A percentile compares a stretch with the other conserved stretches of the same genome.
Conservation (phyloP, 2,113 vertebrate genomes). For the Dasyurus viverrinus region DNA sequence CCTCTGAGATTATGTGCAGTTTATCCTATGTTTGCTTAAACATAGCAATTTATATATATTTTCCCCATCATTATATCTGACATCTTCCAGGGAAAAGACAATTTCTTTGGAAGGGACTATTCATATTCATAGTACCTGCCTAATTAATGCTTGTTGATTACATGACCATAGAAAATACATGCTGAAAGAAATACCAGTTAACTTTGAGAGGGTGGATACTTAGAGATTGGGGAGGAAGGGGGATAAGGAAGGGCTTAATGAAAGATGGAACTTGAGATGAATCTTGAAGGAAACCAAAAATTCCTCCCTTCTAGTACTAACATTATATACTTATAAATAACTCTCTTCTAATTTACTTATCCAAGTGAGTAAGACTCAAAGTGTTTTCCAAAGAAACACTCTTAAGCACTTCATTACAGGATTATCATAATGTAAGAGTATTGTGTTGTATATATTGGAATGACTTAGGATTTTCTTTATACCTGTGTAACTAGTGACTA, state of each 20-base stretch:
- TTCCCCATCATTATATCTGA: neutral
- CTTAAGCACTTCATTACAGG: too few species aligned
- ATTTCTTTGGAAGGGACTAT: neutral
- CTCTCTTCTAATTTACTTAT: conserved; percentile 11
- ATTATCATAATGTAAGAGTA: conserved; percentile 30
- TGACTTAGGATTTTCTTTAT: conserved; percentile 14
- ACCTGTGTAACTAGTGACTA: neutral
- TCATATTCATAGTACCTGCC: neutral
- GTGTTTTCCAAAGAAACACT: neutral
- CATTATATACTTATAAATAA: neutral
- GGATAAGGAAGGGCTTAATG: neutral
- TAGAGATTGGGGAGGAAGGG: neutral
- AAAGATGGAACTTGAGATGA: neutral
- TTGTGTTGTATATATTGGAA: conserved; percentile 22
- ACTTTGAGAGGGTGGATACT: neutral
- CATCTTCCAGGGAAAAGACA: neutral
- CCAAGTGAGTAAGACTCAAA: conserved; percentile 1
- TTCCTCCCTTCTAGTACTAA: neutral
- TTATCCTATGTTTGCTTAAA: neutral
- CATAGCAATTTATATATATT: neutral
- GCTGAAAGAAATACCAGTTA: neutral
- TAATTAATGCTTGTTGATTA: neutral
- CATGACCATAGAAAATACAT: neutral
- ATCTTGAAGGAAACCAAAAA: neutral
- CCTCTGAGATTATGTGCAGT: too few species aligned